Percentiles rank a stretch among this genome's conserved stretches.
These are phyloP conservation scores for Rousettus madagascariensis DNA, from an alignment of 2,797 vertebrate genomes.

Conservation along the genomic window DNA sequence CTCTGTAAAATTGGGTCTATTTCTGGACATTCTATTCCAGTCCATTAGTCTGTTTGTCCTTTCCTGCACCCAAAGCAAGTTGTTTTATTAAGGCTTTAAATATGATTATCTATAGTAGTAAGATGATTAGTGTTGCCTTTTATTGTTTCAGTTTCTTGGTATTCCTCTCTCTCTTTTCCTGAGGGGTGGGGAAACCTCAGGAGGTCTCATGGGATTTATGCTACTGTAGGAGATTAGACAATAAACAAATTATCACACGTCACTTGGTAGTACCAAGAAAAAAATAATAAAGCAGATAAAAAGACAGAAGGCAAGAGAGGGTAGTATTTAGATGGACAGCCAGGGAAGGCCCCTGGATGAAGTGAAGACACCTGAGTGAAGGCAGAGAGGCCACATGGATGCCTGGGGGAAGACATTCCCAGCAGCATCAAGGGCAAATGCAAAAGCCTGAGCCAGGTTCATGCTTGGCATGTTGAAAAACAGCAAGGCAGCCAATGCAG, in stretches of 20 bases:
- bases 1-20: not conserved
- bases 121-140: not conserved
- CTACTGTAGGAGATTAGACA: conserved; percentile 1
- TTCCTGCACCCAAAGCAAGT: not conserved
- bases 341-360: not conserved
- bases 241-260: conserved; percentile 34
- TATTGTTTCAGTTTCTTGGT: not conserved
- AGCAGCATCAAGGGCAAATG: not conserved
- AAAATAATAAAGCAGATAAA: not conserved
- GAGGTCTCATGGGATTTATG: not conserved
- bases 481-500: not conserved
- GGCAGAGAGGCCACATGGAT: not conserved
- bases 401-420: not conserved
- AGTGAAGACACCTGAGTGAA: not conserved
- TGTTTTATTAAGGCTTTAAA: not conserved
- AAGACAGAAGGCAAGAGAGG: not conserved
- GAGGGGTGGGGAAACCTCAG: not conserved
- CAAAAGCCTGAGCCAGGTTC: conserved; percentile 13
- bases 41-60: not conserved
- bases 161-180: not conserved
- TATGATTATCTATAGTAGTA: not conserved
- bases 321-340: not conserved
- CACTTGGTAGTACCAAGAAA: conserved; percentile 3
- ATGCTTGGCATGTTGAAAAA: conserved; percentile 37
- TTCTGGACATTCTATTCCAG: conserved; percentile 31